Percentiles rank a stretch among this genome's conserved stretches.
phyloP scores from a whole-genome alignment of 2,113 vertebrate genomes.

The Progne subis region DNA sequence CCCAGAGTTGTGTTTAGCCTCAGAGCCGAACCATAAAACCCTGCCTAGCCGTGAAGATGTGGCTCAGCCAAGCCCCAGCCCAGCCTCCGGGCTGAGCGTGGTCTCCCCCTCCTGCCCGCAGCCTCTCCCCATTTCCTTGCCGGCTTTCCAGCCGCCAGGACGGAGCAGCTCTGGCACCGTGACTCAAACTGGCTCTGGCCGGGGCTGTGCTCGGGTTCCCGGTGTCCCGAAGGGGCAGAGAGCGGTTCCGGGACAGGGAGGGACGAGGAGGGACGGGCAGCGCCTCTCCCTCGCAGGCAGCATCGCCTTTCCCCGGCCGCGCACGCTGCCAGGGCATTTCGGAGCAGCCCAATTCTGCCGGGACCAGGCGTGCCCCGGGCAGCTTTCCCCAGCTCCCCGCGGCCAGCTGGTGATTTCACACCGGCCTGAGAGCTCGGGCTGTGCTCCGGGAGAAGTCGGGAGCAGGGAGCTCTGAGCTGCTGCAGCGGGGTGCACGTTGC shows the following conservation, averaged over 20 bases:
- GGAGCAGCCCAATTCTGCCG: background rate
- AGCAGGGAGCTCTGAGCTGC: background rate
- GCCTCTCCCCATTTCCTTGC: background rate
- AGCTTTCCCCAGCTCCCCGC: background rate
- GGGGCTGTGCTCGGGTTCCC: background rate
- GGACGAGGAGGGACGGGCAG: background rate
- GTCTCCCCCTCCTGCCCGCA: background rate
- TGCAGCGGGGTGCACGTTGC: accelerated
- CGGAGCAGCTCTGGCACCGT: background rate
- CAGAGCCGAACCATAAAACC: background rate
- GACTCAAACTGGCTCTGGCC: background rate
- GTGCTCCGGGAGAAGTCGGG: background rate
- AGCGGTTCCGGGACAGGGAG: background rate
- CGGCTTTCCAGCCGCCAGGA: background rate
- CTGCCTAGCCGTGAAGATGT: background rate
- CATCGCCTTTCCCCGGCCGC: background rate
- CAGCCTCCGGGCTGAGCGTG: background rate
- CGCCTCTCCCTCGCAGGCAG: background rate
- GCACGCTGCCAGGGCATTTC: background rate
- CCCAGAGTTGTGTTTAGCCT: background rate
- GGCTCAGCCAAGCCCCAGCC: background rate
- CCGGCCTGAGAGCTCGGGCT: background rate
- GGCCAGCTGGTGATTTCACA: accelerated
- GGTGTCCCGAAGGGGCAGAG: background rate
- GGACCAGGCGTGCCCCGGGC: background rate